A percentile compares a stretch with the other conserved stretches of the same genome.
Conservation (phyloP, 2,888 invertebrate genomes). For the Congeria kusceri region DNA sequence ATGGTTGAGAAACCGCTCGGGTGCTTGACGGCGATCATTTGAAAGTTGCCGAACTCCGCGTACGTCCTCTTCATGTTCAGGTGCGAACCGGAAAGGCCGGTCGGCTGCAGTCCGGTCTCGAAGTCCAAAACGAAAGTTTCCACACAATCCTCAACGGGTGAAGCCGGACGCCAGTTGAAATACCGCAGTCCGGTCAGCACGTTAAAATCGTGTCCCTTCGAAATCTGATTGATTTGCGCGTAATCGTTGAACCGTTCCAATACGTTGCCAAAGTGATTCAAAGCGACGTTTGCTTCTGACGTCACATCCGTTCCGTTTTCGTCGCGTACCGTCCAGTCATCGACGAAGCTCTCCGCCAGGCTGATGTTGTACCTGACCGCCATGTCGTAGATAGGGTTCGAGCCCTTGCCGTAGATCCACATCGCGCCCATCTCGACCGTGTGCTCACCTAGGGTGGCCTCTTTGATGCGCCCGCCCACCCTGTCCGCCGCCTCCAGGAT, state of each 20-base stretch:
- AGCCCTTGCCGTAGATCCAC: conserved; percentile 49
- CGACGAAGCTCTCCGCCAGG: conserved; percentile 9
- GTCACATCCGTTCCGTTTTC: conserved; percentile 41
- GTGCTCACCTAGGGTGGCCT: conserved; percentile 24
- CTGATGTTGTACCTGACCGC: conserved; percentile 22
- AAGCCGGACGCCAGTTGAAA: conserved; percentile 35
- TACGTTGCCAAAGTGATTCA: not conserved
- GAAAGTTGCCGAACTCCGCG: conserved; percentile 26
- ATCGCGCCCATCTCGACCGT: conserved; percentile 55
- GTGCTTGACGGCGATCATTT: conserved; percentile 36
- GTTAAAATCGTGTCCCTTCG: conserved; percentile 23
- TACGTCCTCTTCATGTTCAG: conserved; percentile 19
- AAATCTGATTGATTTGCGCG: not conserved
- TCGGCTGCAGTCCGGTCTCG: conserved; percentile 28
- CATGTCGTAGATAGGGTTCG: conserved; percentile 45
- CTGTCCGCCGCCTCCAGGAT: conserved; percentile 49
- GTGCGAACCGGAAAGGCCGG: conserved; percentile 33
- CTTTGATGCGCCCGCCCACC: conserved; percentile 52
- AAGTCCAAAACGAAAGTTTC: conserved; percentile 38
- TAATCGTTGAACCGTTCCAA: conserved; percentile 12
- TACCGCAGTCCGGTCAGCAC: conserved; percentile 25
- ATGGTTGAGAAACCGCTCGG: conserved; percentile 28
- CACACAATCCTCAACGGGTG: conserved; percentile 31
- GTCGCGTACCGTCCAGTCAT: conserved; percentile 35
- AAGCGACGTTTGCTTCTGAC: conserved; percentile 7